Base-by-base conservation (phyloP, 1,140 invertebrate species). In the Drosophila micromelanica region DNA sequence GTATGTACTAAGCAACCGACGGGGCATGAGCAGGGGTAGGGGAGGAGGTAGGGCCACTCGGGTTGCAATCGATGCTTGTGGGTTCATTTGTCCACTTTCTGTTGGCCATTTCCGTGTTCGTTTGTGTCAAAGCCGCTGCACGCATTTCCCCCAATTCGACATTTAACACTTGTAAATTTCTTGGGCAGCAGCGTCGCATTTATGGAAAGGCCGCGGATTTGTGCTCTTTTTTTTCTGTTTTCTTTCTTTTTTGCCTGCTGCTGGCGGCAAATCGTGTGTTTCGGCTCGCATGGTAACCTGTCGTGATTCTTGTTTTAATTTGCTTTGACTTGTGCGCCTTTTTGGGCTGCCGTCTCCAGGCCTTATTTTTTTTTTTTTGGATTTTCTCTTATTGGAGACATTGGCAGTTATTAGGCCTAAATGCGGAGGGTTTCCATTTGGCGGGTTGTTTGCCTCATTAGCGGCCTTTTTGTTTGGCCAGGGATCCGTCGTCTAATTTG, bases 271-370 rank as follows among this genome's bases (percentile, higher is more conserved):
- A 82, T 86, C 80, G 80, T 86, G 76, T 86, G 71, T 78, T 67
- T 63, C 64, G 76, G 82, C 64, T 87, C 74, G 84, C 84, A 89
- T 89, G 84, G 84, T 89, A 89, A 89, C 84, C 84, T 89, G 84
- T 89, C 84, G 84, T 89, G 84, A 89, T 89, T 89, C 84, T 89
- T 89, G 86, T 89, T 89, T 89, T 89, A 89, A 89, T 89, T 89
- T 89, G 84, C 84, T 80, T 89, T 89, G 84, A 87, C 81, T 85
- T 85, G 81, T 85, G 81, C 81, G 77, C 81, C 77, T 85, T 85
- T 85, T 85, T 80, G 72, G 80, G 80, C 65, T 73, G 60, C 69
- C 60, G 55, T 60, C 69, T 40, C 48, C 55, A 63, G 56, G 43
- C 40, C 55, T 27, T 35, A 8, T 43, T 17, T 32, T 49, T 49